These are phyloP conservation scores for Dendrophyllia cribrosa DNA, from an alignment of 64 coral and sea anemone species.

Conservation along the genomic window DNA sequence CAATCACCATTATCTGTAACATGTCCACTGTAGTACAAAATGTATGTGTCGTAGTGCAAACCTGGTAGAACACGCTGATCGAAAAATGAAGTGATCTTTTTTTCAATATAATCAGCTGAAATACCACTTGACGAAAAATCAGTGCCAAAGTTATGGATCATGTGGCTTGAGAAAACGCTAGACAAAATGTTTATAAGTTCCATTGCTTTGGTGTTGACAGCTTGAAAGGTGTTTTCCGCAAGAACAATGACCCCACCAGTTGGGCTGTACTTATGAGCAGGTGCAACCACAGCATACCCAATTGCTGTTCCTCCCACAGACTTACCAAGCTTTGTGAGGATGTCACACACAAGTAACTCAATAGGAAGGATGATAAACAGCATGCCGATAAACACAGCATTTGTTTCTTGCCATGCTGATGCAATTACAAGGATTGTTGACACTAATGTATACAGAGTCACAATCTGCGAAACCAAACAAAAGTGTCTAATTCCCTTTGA, in stretches of 20 bases:
- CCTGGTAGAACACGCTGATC: constrained; percentile 86
- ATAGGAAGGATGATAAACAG: constrained; percentile 84
- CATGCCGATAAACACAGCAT: constrained; percentile 81
- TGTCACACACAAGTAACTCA: constrained; percentile 86
- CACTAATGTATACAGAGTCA: constrained; percentile 81
- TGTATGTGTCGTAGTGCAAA: constrained; percentile 92
- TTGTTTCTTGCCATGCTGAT: constrained; percentile 81
- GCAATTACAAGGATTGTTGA: constrained; percentile 66
- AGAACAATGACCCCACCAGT: constrained; percentile 75
- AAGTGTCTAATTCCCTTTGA: constrained; percentile 93
- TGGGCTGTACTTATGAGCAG: constrained; percentile 85
- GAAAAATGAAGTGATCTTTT: constrained; percentile 92
- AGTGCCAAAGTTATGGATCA: constrained; percentile 98
- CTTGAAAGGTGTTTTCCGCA: constrained; percentile 79
- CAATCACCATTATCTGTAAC: constrained; percentile 87
- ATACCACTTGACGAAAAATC: constrained; percentile 97
- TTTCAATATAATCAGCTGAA: constrained; percentile 76
- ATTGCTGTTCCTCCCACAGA: constrained; percentile 96
- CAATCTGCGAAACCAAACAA: constrained; percentile 91
- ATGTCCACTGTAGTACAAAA: constrained; percentile 97
- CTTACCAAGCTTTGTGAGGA: constrained; percentile 93
- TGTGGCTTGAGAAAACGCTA: constrained; percentile 91
- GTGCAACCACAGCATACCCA: constrained; percentile 95
- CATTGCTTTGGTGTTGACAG: constrained; percentile 81
- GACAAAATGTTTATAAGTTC: constrained; percentile 86